phyloP scores from a whole-genome alignment of 2,113 vertebrate genomes.

The Menidia beryllina region DNA sequence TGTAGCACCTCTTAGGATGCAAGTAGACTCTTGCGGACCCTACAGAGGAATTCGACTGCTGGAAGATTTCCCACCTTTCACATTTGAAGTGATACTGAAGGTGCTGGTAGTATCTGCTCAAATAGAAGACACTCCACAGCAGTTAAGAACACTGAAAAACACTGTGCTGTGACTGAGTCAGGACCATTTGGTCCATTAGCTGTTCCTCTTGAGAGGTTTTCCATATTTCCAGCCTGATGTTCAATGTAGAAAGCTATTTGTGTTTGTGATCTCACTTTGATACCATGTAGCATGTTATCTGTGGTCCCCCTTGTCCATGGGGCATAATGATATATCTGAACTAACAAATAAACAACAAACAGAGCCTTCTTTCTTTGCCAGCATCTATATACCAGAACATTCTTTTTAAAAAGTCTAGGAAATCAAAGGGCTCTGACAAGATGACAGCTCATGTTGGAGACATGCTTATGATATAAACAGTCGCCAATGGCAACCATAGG shows the following conservation, averaged over 20 bases:
- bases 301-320: not conserved
- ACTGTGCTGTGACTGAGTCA: not conserved
- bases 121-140: not conserved
- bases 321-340: not conserved
- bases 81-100: not conserved
- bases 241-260: not conserved
- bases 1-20: conserved; percentile 46
- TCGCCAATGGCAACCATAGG: conserved; percentile 46
- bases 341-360: conserved; percentile 6
- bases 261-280: not conserved
- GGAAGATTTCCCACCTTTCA: conserved; percentile 11
- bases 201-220: not conserved
- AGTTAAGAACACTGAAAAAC: not conserved
- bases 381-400: not conserved
- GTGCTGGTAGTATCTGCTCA: conserved; percentile 1
- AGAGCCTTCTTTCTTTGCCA: conserved; percentile 1
- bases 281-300: not conserved
- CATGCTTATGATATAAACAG: conserved; percentile 31
- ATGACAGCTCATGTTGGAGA: conserved; percentile 46
- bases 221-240: not conserved
- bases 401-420: conserved; percentile 4
- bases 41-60: conserved; percentile 15
- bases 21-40: conserved; percentile 50
- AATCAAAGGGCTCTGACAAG: conserved; percentile 19
- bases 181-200: not conserved